Base-by-base conservation (phyloP, 2,797 vertebrate genomes). In the Spinus pinus region DNA sequence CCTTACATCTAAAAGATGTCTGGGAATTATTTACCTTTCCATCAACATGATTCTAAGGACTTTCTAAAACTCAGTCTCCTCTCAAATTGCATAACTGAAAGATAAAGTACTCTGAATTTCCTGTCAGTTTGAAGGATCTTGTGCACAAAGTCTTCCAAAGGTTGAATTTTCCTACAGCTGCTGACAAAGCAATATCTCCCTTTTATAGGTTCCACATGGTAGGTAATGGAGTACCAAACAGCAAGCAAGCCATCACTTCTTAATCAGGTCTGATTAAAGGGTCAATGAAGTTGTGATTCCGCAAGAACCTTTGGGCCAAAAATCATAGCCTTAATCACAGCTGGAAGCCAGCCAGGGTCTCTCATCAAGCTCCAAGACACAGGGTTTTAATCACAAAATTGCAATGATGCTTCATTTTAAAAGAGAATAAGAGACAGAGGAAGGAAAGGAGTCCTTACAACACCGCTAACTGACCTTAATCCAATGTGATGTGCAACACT, bases 381-480 rank as follows among this genome's bases (percentile, higher is more conserved):
- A 94, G n/a, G 19, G 11, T 85, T 97, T 96, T 97, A 93, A 97
- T 94, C 86, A 93, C 4, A 6, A 92, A 96, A 94, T 60, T 92
- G 50, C 28, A 58, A 51, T 28, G 65, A 51, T 27, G 22, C 31
- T 73, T 97, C 69, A 77, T 95, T 90, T 91, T 66, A 49, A 31
- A 69, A 72, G 46, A 61, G 19, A 54, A 37, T 41, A 61, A 83
- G 69, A 95, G 58, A 72, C 5, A 62, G 85, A 66, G 35, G 51
- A 88, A 66, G 28, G 25, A 58, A 88, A 93, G 85, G 78, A 71
- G 21, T 51, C 54, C 69, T 95, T 67, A 23, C 31, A 93, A 79
- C 61, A 57, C 62, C 94, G 74, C n/a, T 97, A 96, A 97, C 94
- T 96, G 94, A 96, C 94, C 91, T 97, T 97, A 97, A 97, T 96